Base-by-base conservation (phyloP, 1,140 invertebrate species). In the Caerostris extrusa region DNA sequence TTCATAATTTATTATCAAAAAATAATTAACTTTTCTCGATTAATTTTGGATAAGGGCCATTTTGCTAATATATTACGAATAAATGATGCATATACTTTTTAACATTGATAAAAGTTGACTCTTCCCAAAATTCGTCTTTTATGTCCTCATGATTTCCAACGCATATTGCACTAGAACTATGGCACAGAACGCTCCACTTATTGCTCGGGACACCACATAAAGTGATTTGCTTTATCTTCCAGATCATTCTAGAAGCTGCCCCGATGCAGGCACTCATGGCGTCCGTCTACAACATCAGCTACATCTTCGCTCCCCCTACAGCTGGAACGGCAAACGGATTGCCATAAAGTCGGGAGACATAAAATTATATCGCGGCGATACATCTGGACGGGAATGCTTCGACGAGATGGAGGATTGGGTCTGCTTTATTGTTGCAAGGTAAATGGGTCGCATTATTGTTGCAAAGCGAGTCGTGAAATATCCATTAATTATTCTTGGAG, bases 211-310 rank as follows among this genome's bases (percentile, higher is more conserved):
- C 58, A 60, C 50, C 50, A 50, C 6, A 7, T 8, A 67, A 14
- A 88, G 64, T 57, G 60, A 88, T 88, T 88, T 57, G 50, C 34
- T 88, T 85, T 90, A 71, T 91, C 90, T 91, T 50, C 14, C 83
- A 93, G 92, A 93, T 93, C 34, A 89, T 93, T 82, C 34, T 93
- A 34, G 92, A 93, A 57, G 92, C 92, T 56, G 92, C 92, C 0
- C 92, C 92, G 5, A 88, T 93, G 69, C 92, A 93, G n/a, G 85
- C 92, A 7, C 71, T 93, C 53, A 88, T 93, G 92, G 92, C 92
- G 14, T 93, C 92, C 34, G 92, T 93, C 14, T 93, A 93, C 57
- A 93, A 93, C 56, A 88, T 93, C 69, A 93, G 92, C 86, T 93
- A 87, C 69, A 93, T 93, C 19, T 93, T 93, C 58, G 85, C 61